Conservation (phyloP, 2,888 invertebrate genomes). For the Eilema caniola region DNA sequence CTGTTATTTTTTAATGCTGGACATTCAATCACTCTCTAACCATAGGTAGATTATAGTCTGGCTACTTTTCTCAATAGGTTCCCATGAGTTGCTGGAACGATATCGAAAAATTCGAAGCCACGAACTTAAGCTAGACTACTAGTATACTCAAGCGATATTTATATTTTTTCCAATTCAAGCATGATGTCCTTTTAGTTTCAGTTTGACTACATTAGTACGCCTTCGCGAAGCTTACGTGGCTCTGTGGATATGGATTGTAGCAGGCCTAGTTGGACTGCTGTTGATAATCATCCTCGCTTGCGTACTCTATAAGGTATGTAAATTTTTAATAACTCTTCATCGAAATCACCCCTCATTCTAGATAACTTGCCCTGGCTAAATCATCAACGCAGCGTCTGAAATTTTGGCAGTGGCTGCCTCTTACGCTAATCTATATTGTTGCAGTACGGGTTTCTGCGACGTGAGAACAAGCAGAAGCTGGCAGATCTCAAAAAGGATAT, state of each 20-base stretch:
- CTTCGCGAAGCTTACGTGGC: conserved; percentile 46
- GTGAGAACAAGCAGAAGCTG: conserved; percentile 62
- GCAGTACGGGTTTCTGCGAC: conserved; percentile 64
- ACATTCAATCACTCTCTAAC: no score
- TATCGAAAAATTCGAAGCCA: no score
- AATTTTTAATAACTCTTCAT: background rate
- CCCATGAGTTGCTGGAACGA: no score
- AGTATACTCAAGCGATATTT: no score
- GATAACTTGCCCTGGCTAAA: background rate
- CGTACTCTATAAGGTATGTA: conserved; percentile 63
- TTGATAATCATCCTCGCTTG: conserved; percentile 59
- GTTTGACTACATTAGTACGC: conserved; percentile 49
- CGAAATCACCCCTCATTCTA: background rate
- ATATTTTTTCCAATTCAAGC: background rate
- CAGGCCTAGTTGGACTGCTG: conserved; percentile 60
- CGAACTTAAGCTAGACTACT: no score
- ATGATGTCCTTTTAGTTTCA: conserved; percentile 32
- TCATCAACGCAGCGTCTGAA: no score
- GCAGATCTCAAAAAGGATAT: conserved; percentile 53
- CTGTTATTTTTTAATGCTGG: no score
- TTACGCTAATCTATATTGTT: background rate
- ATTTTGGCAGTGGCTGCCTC: no score
- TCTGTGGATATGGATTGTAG: conserved; percentile 64
- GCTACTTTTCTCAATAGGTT: no score
- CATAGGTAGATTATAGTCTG: no score